Evolutionary conservation across 2,113 vertebrate species (phyloP).

Genomic region (Tricholaema leucomelas): DNA sequence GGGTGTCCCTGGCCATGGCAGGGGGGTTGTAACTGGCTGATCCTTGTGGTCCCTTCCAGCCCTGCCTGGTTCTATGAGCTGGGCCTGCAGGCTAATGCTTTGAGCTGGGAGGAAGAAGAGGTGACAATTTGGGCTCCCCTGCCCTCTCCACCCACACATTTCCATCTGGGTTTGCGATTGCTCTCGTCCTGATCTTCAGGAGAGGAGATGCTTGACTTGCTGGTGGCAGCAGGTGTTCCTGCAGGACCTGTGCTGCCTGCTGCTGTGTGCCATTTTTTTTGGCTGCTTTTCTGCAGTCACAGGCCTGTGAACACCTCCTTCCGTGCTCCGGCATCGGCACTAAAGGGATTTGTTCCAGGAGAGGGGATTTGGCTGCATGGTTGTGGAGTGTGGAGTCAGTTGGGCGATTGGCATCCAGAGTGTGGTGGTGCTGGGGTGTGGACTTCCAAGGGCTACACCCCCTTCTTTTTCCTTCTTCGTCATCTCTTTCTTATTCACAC

Average conservation of each 20-base stretch:
- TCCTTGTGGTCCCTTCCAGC: too few species aligned
- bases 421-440: background rate
- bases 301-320: background rate
- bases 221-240: background rate
- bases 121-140: background rate
- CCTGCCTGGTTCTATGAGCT: too few species aligned
- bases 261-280: background rate
- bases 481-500: background rate
- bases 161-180: background rate
- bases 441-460: conserved; percentile 11
- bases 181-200: background rate
- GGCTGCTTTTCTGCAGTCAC: background rate
- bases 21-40: too few species aligned
- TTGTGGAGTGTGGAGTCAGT: background rate
- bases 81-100: background rate
- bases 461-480: background rate
- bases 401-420: background rate
- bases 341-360: conserved; percentile 37
- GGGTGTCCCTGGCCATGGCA: too few species aligned
- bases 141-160: fast-evolving
- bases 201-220: background rate
- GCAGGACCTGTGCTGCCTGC: background rate
- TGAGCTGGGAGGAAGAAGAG: background rate
- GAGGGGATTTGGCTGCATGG: conserved; percentile 2
- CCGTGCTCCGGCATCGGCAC: fast-evolving